Conservation (phyloP, 2,113 vertebrate genomes). For the Ranitomeya imitator region DNA sequence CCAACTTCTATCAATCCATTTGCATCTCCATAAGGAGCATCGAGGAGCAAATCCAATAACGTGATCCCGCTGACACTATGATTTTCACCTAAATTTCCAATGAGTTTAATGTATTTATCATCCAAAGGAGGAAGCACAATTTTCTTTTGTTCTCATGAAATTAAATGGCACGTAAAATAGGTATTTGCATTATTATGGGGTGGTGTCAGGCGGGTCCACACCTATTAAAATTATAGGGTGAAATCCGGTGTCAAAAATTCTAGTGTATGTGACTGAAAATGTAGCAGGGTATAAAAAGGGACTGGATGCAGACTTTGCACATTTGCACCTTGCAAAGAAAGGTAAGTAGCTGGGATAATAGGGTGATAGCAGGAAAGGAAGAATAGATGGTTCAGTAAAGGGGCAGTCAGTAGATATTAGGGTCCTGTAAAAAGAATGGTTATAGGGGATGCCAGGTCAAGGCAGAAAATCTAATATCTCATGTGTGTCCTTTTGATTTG, state of each 20-base stretch:
- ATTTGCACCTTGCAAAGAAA: background rate
- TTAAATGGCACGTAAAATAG: background rate
- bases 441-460: background rate
- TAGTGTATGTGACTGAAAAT: background rate
- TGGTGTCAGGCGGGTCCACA: constrained; percentile 14
- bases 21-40: background rate
- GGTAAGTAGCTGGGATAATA: background rate
- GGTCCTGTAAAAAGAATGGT: background rate
- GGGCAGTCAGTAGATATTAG: background rate
- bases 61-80: background rate
- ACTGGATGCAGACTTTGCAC: background rate
- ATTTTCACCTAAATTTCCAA: background rate
- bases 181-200: background rate
- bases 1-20: background rate
- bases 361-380: background rate
- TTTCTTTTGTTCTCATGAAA: background rate
- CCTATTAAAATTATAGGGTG: constrained; percentile 34
- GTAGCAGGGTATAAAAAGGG: constrained; percentile 12
- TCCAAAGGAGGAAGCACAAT: background rate
- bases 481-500: background rate
- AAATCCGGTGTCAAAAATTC: background rate
- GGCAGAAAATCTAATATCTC: background rate
- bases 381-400: background rate
- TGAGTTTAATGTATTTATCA: background rate
- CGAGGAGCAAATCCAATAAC: background rate